These are phyloP conservation scores for Burhinus bistriatus DNA, from an alignment of 2,113 vertebrate species.

Conservation along the genomic window DNA sequence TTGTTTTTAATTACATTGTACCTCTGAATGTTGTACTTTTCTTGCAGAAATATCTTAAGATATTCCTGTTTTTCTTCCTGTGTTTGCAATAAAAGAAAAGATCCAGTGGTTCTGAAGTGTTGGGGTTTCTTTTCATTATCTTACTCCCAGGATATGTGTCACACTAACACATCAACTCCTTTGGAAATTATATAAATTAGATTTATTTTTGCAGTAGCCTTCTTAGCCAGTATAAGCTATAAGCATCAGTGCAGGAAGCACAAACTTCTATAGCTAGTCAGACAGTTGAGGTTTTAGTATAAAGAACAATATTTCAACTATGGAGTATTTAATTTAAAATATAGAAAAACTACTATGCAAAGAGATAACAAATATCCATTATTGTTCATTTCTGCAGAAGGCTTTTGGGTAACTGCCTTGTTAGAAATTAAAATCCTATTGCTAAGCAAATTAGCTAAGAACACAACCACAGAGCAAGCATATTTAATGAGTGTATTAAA, in stretches of 20 bases:
- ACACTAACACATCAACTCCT: neutral
- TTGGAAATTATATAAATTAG: neutral
- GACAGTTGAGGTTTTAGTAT: neutral
- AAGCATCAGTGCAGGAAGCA: neutral
- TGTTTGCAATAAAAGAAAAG: neutral
- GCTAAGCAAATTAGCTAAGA: constrained; percentile 46
- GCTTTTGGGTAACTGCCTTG: neutral
- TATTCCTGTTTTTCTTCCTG: neutral
- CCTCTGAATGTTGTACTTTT: neutral
- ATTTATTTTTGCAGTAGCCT: neutral
- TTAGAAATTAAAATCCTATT: constrained; percentile 43
- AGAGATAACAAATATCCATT: constrained; percentile 4
- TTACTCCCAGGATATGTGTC: neutral
- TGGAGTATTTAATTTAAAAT: neutral
- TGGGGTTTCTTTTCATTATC: neutral
- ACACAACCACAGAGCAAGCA: neutral
- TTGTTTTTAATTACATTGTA: neutral
- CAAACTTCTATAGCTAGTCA: neutral
- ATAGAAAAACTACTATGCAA: neutral
- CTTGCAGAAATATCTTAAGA: neutral
- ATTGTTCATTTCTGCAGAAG: constrained; percentile 14
- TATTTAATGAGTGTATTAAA: constrained; percentile 2
- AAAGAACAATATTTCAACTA: neutral
- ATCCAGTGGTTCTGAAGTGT: neutral
- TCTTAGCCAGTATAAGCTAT: neutral